These are phyloP conservation scores for Piscicola geometra DNA, from an alignment of 2,888 invertebrate species.

Conservation along the genomic window DNA sequence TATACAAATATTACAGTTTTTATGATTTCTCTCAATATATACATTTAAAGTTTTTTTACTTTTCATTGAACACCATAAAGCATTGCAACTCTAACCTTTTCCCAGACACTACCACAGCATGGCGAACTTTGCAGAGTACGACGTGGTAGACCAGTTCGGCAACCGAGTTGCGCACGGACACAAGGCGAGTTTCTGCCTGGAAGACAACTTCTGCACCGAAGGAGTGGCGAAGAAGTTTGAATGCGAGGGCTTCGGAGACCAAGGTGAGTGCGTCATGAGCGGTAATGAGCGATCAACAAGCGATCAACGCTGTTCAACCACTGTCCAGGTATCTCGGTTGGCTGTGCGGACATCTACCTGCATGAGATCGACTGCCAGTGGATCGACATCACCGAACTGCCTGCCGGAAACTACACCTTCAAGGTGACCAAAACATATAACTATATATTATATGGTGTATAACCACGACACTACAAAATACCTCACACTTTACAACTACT, in stretches of 20 bases:
- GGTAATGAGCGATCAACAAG: no score
- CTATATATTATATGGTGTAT: no score
- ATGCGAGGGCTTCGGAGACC: slow-evolving; percentile 66
- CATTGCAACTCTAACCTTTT: no score
- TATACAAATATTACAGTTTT: no score
- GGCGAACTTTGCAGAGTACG: slow-evolving; percentile 93
- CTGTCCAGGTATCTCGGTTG: slow-evolving; percentile 51
- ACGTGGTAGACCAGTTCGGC: slow-evolving; percentile 67
- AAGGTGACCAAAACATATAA: no score
- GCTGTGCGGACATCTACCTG: slow-evolving; percentile 83
- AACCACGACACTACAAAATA: no score
- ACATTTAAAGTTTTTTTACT: no score
- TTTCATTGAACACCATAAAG: no score
- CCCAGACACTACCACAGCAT: slow-evolving; percentile 93
- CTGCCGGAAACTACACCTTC: slow-evolving; percentile 71
- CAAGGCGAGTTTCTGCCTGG: slow-evolving; percentile 92
- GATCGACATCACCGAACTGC: slow-evolving; percentile 90
- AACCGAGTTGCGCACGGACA: slow-evolving; percentile 78
- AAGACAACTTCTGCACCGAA: slow-evolving; percentile 81
- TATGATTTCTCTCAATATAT: no score
- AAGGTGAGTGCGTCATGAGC: slow-evolving; percentile 58
- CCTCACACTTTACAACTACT: no score
- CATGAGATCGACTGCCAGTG: slow-evolving; percentile 94
- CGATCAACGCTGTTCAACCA: no score
- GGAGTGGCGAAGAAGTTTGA: slow-evolving; percentile 66